A percentile compares a stretch with the other conserved stretches of the same genome.
Evolutionary conservation across 2,888 invertebrate species (phyloP).

Genomic region (Sminthurides aquaticus): DNA sequence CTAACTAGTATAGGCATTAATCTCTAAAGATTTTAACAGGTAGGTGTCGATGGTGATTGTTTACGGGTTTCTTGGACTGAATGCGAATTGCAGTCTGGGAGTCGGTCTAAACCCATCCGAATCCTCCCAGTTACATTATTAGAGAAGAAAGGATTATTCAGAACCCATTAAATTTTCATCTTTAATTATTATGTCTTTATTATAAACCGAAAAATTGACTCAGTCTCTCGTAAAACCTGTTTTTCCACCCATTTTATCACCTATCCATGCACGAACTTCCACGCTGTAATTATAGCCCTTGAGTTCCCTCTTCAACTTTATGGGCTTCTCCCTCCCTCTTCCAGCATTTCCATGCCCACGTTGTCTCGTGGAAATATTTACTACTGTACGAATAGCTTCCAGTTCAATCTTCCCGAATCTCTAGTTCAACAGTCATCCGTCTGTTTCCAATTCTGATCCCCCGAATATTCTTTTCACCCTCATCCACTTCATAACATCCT

Average conservation of each 20-base stretch:
- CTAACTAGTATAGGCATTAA: too few relatives aligned
- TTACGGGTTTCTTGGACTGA: not conserved
- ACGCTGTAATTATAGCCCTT: slow-evolving; percentile 29
- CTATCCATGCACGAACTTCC: slow-evolving; percentile 23
- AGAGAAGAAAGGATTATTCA: slow-evolving; percentile 3
- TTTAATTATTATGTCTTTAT: slow-evolving; percentile 35
- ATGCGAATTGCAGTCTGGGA: too few relatives aligned
- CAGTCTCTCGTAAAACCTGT: slow-evolving; percentile 25
- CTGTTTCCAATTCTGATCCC: too few relatives aligned
- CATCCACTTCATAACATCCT: too few relatives aligned
- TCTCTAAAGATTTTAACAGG: too few relatives aligned
- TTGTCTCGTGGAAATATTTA: too few relatives aligned
- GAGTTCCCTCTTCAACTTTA: slow-evolving; percentile 26
- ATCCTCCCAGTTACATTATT: not conserved
- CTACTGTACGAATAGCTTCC: too few relatives aligned
- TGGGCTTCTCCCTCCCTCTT: slow-evolving; percentile 25
- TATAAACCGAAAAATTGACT: slow-evolving; percentile 27
- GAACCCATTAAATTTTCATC: slow-evolving; percentile 26
- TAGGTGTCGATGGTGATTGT: not conserved
- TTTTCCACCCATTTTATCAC: slow-evolving; percentile 26
- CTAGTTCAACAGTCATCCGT: too few relatives aligned
- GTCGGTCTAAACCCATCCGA: too few relatives aligned
- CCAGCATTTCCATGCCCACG: too few relatives aligned
- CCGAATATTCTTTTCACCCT: too few relatives aligned
- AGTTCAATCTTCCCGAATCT: too few relatives aligned